Conservation (phyloP, 2,797 vertebrate species). For the Gobionotothen gibberifrons region DNA sequence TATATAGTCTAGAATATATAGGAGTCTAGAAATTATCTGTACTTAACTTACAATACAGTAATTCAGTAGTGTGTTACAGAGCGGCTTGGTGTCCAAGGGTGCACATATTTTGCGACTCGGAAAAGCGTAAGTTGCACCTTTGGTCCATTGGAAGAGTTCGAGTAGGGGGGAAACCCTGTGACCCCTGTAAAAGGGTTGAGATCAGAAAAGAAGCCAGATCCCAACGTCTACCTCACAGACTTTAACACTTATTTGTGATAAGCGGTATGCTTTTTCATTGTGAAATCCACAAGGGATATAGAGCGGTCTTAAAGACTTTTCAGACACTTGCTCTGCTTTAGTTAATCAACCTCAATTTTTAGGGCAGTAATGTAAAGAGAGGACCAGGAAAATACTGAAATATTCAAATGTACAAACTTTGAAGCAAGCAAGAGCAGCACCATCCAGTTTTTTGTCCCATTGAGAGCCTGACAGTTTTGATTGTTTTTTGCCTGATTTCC, state of each 20-base stretch:
- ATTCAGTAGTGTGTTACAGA: constrained; percentile 43
- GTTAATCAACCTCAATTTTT: constrained; percentile 7
- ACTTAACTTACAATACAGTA: constrained; percentile 21
- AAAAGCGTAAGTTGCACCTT: constrained; percentile 62
- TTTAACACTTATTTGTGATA: neutral
- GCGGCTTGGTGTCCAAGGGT: constrained; percentile 32
- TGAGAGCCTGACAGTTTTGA: neutral
- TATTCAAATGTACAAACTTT: neutral
- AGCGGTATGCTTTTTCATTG: neutral
- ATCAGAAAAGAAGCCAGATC: constrained; percentile 15
- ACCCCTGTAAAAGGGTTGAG: neutral
- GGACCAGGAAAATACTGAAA: neutral
- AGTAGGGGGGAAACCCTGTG: constrained; percentile 14
- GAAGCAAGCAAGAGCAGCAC: neutral
- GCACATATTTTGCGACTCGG: constrained; percentile 20
- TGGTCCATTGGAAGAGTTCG: constrained; percentile 64
- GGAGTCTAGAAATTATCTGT: constrained; percentile 38
- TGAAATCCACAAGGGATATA: neutral
- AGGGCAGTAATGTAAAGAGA: neutral
- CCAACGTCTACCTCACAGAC: constrained; percentile 35
- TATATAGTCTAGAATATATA: neutral
- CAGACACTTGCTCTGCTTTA: neutral
- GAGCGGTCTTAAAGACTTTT: neutral
- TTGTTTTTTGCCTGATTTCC: constrained; percentile 8
- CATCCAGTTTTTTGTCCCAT: neutral